These are phyloP conservation scores for Amblyteles armatorius DNA, from an alignment of 2,888 invertebrate genomes.

Conservation along the genomic window DNA sequence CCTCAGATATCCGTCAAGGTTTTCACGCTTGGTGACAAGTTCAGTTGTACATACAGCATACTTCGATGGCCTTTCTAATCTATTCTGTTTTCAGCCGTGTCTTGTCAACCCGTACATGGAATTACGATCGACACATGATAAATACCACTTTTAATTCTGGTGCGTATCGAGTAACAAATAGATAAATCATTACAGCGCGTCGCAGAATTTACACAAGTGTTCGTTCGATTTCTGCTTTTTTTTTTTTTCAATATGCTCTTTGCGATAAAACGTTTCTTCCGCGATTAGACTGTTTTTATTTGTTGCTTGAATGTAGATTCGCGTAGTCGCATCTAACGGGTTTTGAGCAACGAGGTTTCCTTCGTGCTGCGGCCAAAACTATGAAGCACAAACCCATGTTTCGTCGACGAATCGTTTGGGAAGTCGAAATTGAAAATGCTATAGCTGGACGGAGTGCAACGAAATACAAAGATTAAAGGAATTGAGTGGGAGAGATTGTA, in stretches of 20 bases:
- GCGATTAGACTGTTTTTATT: not conserved
- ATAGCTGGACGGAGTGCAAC: not conserved
- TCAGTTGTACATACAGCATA: not conserved
- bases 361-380: not conserved
- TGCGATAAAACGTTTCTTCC: no score
- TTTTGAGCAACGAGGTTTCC: not conserved
- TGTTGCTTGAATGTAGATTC: no score
- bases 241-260: not conserved
- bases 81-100: conserved; percentile 10
- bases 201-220: not conserved
- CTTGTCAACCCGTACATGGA: not conserved
- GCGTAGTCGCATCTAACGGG: no score
- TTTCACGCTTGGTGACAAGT: not conserved
- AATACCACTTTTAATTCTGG: conserved; percentile 33
- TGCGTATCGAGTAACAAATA: conserved; percentile 19
- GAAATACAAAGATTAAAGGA: conserved; percentile 5
- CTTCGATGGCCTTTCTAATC: conserved; percentile 60
- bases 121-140: conserved; percentile 28
- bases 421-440: not conserved
- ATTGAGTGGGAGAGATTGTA: conserved; percentile 2
- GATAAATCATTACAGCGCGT: conserved; percentile 9
- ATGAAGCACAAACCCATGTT: not conserved
- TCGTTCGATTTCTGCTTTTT: not conserved
- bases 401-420: not conserved
- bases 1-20: not conserved